Evolutionary conservation across 2,888 invertebrate species (phyloP).

Genomic region (Acronicta psi): DNA sequence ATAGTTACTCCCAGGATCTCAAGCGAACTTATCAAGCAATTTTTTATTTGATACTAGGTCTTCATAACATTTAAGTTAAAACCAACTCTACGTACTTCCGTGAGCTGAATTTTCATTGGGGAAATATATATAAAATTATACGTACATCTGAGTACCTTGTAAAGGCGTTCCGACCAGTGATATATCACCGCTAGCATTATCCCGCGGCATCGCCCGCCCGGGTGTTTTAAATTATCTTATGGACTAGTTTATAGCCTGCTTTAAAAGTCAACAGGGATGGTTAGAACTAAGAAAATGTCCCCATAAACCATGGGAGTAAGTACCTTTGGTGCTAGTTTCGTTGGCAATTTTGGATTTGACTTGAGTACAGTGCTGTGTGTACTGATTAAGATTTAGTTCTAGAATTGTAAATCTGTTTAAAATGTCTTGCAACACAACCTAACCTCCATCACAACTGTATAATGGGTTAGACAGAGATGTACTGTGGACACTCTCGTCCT

Average conservation of each 20-base stretch:
- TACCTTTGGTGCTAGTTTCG: conserved; percentile 38
- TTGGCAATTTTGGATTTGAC: conserved; percentile 32
- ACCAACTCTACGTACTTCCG: conserved; percentile 4
- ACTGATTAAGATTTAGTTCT: conserved; percentile 17
- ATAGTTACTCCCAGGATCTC: no score
- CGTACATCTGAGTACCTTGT: conserved; percentile 52
- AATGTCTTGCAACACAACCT: not conserved
- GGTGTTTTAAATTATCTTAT: conserved; percentile 66
- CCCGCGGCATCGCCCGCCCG: conserved; percentile 59
- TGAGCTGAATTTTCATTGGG: conserved; percentile 43
- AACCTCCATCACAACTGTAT: no score
- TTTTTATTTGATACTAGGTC: no score
- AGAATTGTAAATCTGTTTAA: not conserved
- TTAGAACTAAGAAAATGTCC: conserved; percentile 49
- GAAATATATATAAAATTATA: conserved; percentile 49
- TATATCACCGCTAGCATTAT: conserved; percentile 61
- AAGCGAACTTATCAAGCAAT: no score
- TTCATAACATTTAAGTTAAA: no score
- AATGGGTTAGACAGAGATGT: no score
- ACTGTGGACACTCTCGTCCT: no score
- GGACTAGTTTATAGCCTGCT: conserved; percentile 57
- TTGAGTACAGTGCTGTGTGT: conserved; percentile 8
- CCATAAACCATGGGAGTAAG: conserved; percentile 49
- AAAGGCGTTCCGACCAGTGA: conserved; percentile 59
- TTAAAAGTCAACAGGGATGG: conserved; percentile 58